Evolutionary conservation across 64 coral and sea anemone genomes (phyloP).

Genomic region (Exaiptasia diaphana): DNA sequence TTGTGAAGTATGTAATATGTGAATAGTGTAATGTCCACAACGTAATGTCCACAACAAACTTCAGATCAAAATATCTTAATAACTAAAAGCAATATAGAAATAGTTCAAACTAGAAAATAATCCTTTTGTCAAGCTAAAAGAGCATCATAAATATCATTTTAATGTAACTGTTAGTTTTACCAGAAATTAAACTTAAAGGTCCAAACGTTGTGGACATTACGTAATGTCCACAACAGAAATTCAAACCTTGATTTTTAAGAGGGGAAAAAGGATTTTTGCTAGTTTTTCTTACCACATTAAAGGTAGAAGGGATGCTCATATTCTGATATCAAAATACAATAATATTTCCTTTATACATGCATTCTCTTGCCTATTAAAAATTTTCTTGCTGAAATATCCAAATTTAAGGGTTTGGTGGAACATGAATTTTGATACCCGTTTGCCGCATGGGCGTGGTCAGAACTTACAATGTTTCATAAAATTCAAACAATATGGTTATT

Average conservation of each 20-base stretch:
- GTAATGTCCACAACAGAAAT: slow-evolving; percentile 15
- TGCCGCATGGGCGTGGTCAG: too few relatives aligned
- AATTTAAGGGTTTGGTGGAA: too few relatives aligned
- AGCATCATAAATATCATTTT: neutral
- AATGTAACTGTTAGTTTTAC: neutral
- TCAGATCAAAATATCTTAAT: neutral
- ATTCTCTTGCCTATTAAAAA: neutral
- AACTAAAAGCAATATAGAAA: neutral
- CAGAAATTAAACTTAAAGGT: slow-evolving; percentile 2
- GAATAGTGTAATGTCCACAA: neutral
- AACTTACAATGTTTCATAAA: too few relatives aligned
- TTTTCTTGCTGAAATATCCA: too few relatives aligned
- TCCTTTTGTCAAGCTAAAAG: neutral
- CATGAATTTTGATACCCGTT: too few relatives aligned
- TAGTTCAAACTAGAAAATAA: neutral
- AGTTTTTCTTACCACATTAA: neutral
- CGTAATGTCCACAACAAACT: slow-evolving; percentile 24
- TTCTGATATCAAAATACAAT: neutral
- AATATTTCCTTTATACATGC: neutral
- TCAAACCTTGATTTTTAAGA: neutral
- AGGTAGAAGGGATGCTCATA: neutral
- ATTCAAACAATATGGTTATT: too few relatives aligned
- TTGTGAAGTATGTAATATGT: neutral
- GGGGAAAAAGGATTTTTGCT: neutral
- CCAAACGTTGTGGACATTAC: slow-evolving; percentile 14